Evolutionary conservation across 2,888 invertebrate species (phyloP).

Genomic region (Spatulosminthurus flaviceps): DNA sequence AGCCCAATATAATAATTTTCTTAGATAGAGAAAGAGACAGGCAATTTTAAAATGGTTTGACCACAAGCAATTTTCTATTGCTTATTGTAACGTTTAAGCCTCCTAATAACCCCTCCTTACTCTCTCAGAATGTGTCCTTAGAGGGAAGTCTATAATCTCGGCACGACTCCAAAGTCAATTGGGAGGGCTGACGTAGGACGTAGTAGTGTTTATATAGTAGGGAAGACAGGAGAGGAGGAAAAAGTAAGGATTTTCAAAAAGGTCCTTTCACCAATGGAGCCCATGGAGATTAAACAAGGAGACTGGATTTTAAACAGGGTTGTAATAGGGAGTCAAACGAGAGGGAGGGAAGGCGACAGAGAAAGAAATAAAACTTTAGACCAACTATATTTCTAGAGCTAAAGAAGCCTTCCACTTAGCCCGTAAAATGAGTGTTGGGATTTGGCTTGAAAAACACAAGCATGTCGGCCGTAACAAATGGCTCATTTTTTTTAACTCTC

Average conservation of each 20-base stretch:
- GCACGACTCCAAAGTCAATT: not conserved
- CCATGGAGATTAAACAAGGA: conserved; percentile 21
- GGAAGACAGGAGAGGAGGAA: not conserved
- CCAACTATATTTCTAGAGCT: too few relatives aligned
- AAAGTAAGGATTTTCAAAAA: not conserved
- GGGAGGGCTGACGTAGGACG: not conserved
- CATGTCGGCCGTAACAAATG: conserved; percentile 44
- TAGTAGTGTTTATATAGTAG: too few relatives aligned
- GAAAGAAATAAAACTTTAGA: conserved; percentile 2
- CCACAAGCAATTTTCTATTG: too few relatives aligned
- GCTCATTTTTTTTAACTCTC: conserved; percentile 40
- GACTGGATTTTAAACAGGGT: not conserved
- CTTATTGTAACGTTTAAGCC: too few relatives aligned
- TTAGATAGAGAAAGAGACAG: too few relatives aligned
- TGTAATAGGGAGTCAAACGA: not conserved
- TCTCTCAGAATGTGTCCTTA: not conserved
- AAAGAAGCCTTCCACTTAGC: conserved; percentile 24
- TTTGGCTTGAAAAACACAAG: conserved; percentile 19
- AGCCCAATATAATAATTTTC: too few relatives aligned
- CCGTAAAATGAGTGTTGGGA: conserved; percentile 29
- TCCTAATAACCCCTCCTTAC: not conserved
- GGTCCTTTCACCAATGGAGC: not conserved
- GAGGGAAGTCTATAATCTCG: not conserved
- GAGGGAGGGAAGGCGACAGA: not conserved
- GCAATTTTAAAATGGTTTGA: too few relatives aligned